Percentiles rank a stretch among this genome's conserved stretches.
phyloP scores from a whole-genome alignment of 2,113 vertebrate genomes.

The Tetraodon nigroviridis region DNA sequence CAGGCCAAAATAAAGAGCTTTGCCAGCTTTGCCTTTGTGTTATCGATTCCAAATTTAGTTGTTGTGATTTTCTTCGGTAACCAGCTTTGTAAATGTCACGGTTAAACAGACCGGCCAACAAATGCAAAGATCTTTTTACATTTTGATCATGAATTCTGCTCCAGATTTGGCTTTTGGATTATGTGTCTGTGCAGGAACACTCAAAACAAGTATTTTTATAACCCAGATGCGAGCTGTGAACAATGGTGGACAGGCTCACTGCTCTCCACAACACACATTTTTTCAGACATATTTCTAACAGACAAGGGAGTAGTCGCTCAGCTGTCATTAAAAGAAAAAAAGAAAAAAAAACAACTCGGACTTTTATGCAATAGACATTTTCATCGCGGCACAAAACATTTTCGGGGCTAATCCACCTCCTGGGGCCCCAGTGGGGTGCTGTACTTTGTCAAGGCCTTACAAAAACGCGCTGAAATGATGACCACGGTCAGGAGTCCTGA shows the following conservation, averaged over 20 bases:
- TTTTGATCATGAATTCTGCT: too few relatives aligned
- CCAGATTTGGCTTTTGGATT: too few relatives aligned
- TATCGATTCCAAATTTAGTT: too few relatives aligned
- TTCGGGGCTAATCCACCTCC: slow-evolving; percentile 3
- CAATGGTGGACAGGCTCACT: slow-evolving; percentile 54
- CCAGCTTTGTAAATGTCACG: too few relatives aligned
- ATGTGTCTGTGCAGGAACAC: slow-evolving; percentile 1
- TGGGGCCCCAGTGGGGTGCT: neutral
- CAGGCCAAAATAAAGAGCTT: too few relatives aligned
- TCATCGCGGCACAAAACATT: slow-evolving; percentile 2
- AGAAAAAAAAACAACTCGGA: neutral
- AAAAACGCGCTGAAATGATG: neutral
- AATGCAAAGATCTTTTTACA: too few relatives aligned
- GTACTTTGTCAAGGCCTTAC: neutral
- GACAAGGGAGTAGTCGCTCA: slow-evolving; percentile 34
- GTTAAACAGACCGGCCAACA: too few relatives aligned
- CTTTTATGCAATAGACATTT: neutral
- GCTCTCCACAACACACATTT: slow-evolving; percentile 23
- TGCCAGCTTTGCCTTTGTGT: too few relatives aligned
- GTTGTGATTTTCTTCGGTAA: too few relatives aligned
- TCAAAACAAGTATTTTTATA: slow-evolving; percentile 39
- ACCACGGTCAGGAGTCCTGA: slow-evolving; percentile 10
- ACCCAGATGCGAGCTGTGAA: slow-evolving; percentile 21
- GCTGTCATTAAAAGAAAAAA: neutral
- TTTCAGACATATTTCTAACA: slow-evolving; percentile 11